These are phyloP conservation scores for Gryllus longicercus DNA, from an alignment of 2,888 invertebrate genomes.

Conservation along the genomic window DNA sequence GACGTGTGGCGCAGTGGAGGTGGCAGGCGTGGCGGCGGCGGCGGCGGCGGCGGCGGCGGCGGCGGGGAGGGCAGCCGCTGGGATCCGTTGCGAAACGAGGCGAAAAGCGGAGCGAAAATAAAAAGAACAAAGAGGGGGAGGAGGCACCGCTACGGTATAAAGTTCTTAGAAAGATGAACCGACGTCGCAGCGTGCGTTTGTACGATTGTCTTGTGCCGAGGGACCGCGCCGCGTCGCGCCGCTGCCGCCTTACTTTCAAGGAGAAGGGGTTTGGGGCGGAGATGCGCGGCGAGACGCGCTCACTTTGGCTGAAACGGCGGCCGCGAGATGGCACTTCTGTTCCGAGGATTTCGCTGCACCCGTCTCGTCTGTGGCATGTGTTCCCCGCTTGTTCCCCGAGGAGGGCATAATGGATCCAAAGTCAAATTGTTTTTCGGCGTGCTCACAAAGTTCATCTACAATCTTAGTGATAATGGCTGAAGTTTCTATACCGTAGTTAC, in stretches of 20 bases:
- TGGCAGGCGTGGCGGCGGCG: neutral
- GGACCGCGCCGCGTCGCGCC: neutral
- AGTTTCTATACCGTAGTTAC: too few relatives aligned
- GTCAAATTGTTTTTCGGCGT: too few relatives aligned
- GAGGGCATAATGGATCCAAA: too few relatives aligned
- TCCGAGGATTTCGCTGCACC: too few relatives aligned
- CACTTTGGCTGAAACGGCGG: too few relatives aligned
- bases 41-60: neutral
- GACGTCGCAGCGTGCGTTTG: neutral
- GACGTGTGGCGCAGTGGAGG: neutral
- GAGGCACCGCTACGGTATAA: neutral
- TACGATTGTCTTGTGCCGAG: constrained; percentile 17
- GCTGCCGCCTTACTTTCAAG: neutral
- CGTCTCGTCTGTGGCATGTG: too few relatives aligned
- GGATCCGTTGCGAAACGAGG: neutral
- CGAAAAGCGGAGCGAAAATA: neutral
- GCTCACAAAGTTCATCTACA: too few relatives aligned
- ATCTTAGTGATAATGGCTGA: too few relatives aligned
- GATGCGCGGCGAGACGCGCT: too few relatives aligned
- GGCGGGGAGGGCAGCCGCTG: neutral
- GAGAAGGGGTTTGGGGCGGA: too few relatives aligned
- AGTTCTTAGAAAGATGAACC: neutral
- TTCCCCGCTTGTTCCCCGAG: too few relatives aligned
- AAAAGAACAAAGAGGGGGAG: neutral
- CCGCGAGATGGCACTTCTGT: too few relatives aligned